Evolutionary conservation across 2,888 invertebrate species (phyloP).

Genomic region (Electrophaes corylata): DNA sequence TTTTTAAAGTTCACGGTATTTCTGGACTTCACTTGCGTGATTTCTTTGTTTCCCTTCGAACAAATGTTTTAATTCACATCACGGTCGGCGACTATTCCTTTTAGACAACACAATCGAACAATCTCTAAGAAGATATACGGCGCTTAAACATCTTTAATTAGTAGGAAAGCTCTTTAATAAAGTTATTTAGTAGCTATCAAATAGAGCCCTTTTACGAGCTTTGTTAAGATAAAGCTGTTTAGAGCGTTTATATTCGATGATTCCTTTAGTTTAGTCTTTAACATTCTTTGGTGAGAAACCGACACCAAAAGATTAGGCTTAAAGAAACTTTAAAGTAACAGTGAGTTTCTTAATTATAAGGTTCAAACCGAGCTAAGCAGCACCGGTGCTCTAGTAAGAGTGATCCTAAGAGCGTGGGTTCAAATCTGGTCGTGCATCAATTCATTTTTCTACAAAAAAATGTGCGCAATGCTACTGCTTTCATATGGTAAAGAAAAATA

Average conservation of each 20-base stretch:
- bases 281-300: not conserved
- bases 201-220: conserved; percentile 59
- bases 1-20: conserved; percentile 60
- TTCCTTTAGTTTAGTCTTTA: conserved; percentile 7
- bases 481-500: no score
- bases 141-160: conserved; percentile 67
- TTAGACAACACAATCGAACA: conserved; percentile 51
- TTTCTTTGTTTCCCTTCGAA: conserved; percentile 60
- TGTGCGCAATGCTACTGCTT: no score
- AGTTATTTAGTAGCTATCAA: conserved; percentile 65
- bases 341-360: no score
- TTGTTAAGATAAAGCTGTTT: conserved; percentile 64
- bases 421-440: no score
- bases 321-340: no score
- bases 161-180: conserved; percentile 64
- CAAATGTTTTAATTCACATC: conserved; percentile 60
- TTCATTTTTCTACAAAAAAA: no score
- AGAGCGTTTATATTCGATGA: conserved; percentile 54
- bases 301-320: no score
- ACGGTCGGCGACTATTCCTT: conserved; percentile 58
- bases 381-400: no score
- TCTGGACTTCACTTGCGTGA: conserved; percentile 54
- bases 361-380: no score
- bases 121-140: conserved; percentile 55
- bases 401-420: no score